Conservation (phyloP, 2,797 vertebrate genomes). For the Diplodus puntazzo region DNA sequence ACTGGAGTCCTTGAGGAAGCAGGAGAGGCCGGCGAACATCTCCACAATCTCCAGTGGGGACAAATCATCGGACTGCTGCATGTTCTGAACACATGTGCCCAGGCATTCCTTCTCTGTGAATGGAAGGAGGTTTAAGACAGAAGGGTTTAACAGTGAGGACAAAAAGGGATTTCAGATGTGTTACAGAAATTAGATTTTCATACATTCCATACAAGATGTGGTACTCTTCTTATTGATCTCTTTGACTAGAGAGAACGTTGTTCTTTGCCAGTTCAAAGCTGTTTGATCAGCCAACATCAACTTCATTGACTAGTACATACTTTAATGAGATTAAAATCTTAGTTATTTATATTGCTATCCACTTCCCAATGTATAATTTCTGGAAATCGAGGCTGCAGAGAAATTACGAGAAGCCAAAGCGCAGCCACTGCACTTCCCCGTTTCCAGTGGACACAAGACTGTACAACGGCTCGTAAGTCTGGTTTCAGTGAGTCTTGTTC, state of each 20-base stretch:
- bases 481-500: background rate
- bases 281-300: too few species aligned
- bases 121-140: background rate
- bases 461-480: background rate
- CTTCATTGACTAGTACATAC: too few species aligned
- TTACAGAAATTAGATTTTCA: background rate
- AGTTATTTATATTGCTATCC: too few species aligned
- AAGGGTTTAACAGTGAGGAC: background rate
- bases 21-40: constrained; percentile 98
- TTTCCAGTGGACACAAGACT: background rate
- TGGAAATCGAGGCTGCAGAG: too few species aligned
- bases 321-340: too few species aligned
- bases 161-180: background rate
- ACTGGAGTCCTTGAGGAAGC: constrained; percentile 99
- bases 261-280: background rate
- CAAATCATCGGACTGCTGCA: constrained; percentile 98
- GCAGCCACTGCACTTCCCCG: too few species aligned
- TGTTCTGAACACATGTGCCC: constrained; percentile 97
- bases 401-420: too few species aligned
- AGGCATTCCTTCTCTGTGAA: constrained; percentile 97
- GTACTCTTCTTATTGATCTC: background rate
- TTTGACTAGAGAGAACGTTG: background rate
- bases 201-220: too few species aligned
- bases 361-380: too few species aligned
- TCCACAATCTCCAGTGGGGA: constrained; percentile 98